Base-by-base conservation (phyloP, 2,888 invertebrate species). In the Sthenelais limicola region DNA sequence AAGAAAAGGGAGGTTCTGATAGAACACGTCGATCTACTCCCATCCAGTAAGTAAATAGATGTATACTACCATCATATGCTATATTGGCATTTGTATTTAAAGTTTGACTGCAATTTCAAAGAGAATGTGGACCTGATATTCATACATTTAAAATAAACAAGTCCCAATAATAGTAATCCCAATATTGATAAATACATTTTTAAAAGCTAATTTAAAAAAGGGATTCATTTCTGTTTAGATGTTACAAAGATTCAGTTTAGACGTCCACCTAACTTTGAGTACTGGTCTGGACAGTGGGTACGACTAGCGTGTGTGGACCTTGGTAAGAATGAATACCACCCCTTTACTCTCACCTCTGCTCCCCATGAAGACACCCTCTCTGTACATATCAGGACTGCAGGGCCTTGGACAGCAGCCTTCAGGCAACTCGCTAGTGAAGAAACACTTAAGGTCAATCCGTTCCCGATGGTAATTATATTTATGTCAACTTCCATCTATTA, bases 261-360 rank as follows among this genome's bases (percentile, higher is more conserved):
- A 74, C 89, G 90, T 73, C 92, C 92, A 0, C 85, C 88, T 54
- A 89, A 90, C 78, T 92, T 92, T 83, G 90, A 90, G 77, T 91
- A 91, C 85, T 90, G 90, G 82, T 91, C 91, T 15, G 92, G 92
- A n/a, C 91, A 92, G 83, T 92, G 91, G 91, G 89, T 91, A 4
- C 86, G 91, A 43, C 90, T 92, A 74, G 90, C 91, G 24, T 91
- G 91, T 80, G 83, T 89, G 47, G 87, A 86, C 9, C 86, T 91
- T 74, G 90, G 90, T 76, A 82, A 87, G n/a, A 88, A 89, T 68
- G 86, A 86, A 76, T 87, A 85, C 78, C 87, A 87, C 69, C 85
- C 87, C 0, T 83, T 87, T 74, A 87, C 87, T 7, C 74, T 87
- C 72, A 87, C 86, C 26, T 86, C 86, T 1, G 84, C 86, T 7